Conservation (phyloP, 2,888 invertebrate species). For the Axea sp. region DNA sequence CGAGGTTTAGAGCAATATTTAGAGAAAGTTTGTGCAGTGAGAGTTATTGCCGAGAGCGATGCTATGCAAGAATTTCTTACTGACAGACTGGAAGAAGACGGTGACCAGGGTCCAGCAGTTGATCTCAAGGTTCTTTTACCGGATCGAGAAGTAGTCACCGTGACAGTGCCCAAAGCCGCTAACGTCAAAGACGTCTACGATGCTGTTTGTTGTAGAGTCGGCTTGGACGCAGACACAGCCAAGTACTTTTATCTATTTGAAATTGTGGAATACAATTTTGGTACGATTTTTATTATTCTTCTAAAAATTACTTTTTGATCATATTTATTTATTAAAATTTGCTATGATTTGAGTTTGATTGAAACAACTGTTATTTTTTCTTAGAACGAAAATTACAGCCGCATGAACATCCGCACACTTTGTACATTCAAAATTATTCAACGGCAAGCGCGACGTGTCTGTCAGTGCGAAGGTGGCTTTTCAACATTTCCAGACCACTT, state of each 20-base stretch:
- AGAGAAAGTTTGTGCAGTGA: conserved; percentile 98
- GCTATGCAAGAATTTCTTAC: conserved; percentile 98
- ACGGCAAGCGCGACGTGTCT: conserved; percentile 98
- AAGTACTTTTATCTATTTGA: conserved; percentile 98
- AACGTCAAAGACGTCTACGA: conserved; percentile 95
- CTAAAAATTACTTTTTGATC: no score
- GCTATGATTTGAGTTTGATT: no score
- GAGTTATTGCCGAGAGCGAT: conserved; percentile 98
- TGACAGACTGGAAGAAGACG: conserved; percentile 90
- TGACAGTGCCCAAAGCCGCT: conserved; percentile 92
- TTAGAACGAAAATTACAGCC: conserved; percentile 96
- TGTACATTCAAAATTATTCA: conserved; percentile 99
- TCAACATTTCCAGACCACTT: conserved; percentile 86
- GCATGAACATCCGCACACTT: conserved; percentile 96
- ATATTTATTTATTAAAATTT: no score
- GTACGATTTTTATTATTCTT: conserved; percentile 83
- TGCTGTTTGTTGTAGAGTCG: conserved; percentile 91
- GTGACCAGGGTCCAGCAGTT: conserved; percentile 85
- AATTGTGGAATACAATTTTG: conserved; percentile 98
- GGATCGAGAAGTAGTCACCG: conserved; percentile 92
- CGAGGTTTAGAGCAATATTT: conserved; percentile 98
- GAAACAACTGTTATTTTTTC: no score
- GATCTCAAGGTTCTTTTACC: conserved; percentile 93
- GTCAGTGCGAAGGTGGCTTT: conserved; percentile 92
- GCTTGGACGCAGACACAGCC: conserved; percentile 88